These are phyloP conservation scores for Bombus consobrinus DNA, from an alignment of 1,140 invertebrate genomes.

Conservation along the genomic window DNA sequence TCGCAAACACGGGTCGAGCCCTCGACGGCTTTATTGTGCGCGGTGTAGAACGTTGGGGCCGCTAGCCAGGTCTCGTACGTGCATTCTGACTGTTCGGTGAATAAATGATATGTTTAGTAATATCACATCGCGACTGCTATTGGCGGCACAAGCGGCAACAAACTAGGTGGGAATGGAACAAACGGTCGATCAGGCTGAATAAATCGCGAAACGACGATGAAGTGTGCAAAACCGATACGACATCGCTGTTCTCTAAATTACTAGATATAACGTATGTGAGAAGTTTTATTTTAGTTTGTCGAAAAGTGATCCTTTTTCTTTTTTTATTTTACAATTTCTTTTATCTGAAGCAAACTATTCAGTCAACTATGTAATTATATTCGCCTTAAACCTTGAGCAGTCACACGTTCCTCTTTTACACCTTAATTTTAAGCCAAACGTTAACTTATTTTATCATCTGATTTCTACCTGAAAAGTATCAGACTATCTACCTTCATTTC, in stretches of 20 bases:
- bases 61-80: conserved; percentile 14
- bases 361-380: too few relatives aligned
- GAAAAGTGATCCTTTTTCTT: too few relatives aligned
- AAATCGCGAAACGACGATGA: not conserved
- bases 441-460: too few relatives aligned
- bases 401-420: not conserved
- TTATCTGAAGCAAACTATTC: not conserved
- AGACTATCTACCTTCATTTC: too few relatives aligned
- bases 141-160: conserved; percentile 13
- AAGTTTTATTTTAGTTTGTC: not conserved
- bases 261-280: not conserved
- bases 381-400: too few relatives aligned
- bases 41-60: conserved; percentile 14
- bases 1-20: conserved; percentile 34
- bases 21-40: conserved; percentile 39
- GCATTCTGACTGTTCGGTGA: conserved; percentile 56
- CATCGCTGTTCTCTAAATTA: not conserved
- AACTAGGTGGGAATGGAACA: not conserved
- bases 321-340: not conserved
- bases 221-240: too few relatives aligned
- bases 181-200: not conserved
- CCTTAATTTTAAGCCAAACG: too few relatives aligned
- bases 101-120: conserved; percentile 66
- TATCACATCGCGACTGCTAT: conserved; percentile 44
- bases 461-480: too few relatives aligned